Evolutionary conservation across 2,113 vertebrate genomes (phyloP).

Genomic region (Amblyornis subalaris): DNA sequence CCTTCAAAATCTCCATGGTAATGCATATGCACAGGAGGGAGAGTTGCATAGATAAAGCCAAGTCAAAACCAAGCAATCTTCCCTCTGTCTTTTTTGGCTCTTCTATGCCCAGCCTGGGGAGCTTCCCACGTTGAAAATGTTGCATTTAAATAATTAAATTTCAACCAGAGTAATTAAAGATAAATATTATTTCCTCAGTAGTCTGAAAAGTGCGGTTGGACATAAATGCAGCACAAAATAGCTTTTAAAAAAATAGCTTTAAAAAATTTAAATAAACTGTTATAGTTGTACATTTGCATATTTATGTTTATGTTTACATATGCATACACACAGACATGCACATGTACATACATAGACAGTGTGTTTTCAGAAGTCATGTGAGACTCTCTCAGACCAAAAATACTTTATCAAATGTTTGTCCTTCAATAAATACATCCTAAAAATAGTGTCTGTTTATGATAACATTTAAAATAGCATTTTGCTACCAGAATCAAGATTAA

Average conservation of each 20-base stretch:
- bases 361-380: not conserved
- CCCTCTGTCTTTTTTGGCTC: not conserved
- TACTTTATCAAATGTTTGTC: not conserved
- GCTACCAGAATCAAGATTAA: not conserved
- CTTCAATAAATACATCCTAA: not conserved
- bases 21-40: not conserved
- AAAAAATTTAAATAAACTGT: not conserved
- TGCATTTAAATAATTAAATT: not conserved
- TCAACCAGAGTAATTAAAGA: not conserved
- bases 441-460: not conserved
- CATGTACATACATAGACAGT: not conserved
- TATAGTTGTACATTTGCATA: not conserved
- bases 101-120: not conserved
- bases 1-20: constrained; percentile 15
- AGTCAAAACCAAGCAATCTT: not conserved
- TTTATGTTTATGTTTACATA: not conserved
- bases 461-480: not conserved
- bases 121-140: not conserved
- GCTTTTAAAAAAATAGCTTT: not conserved
- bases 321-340: too few relatives aligned
- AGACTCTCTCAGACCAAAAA: not conserved
- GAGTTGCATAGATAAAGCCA: not conserved
- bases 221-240: not conserved
- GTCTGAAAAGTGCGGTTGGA: not conserved
- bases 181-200: not conserved